Conservation (phyloP, 1,140 invertebrate species). For the Plodia interpunctella region DNA sequence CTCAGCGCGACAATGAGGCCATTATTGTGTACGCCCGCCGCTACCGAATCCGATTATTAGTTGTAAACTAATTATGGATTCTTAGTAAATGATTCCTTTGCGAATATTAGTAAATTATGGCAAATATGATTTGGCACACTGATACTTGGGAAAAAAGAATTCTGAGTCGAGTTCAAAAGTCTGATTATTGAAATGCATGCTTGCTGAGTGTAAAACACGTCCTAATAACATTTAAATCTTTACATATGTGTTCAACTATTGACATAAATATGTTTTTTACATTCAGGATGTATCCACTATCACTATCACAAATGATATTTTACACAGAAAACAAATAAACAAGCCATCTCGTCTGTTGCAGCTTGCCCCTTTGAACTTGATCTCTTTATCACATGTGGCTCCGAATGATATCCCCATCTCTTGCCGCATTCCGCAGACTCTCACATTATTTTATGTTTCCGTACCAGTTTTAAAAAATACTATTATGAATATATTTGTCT, state of each 20-base stretch:
- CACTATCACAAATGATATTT: too few species aligned
- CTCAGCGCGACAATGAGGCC: constrained; percentile 34
- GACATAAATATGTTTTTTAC: too few species aligned
- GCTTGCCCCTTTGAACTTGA: constrained; percentile 63
- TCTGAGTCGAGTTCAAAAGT: too few species aligned
- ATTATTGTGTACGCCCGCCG: constrained; percentile 31
- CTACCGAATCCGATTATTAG: constrained; percentile 53
- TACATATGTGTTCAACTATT: too few species aligned
- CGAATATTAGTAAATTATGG: not conserved
- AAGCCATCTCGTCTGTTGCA: not conserved
- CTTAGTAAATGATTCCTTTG: constrained; percentile 1
- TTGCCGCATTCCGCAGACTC: constrained; percentile 48
- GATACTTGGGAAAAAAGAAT: too few species aligned
- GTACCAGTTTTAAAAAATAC: too few species aligned
- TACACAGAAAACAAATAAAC: not conserved
- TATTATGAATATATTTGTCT: too few species aligned
- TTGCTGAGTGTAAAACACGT: too few species aligned
- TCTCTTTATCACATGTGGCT: constrained; percentile 61
- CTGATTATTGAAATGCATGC: too few species aligned
- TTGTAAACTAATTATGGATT: constrained; percentile 40
- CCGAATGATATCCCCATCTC: constrained; percentile 52
- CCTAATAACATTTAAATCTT: too few species aligned
- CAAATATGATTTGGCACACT: too few species aligned
- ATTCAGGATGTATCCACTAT: too few species aligned
- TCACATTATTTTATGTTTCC: not conserved